These are phyloP conservation scores for Bombus turneri DNA, from an alignment of 1,140 invertebrate species.

Conservation along the genomic window DNA sequence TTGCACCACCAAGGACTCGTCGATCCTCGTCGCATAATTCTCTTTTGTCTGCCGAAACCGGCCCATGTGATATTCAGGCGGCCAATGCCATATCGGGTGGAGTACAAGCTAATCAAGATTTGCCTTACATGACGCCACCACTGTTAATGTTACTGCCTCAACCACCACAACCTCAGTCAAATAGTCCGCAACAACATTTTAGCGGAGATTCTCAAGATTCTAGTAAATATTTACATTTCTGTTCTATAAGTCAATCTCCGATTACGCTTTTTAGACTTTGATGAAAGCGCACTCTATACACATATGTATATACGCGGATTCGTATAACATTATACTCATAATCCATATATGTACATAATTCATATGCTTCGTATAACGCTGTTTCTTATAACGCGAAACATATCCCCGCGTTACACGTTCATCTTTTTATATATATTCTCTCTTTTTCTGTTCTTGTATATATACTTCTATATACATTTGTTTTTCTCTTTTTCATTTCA, in stretches of 20 bases:
- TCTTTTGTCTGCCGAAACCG: constrained; percentile 69
- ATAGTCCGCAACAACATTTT: constrained; percentile 85
- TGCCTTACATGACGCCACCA: constrained; percentile 95
- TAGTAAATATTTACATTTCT: constrained; percentile 82
- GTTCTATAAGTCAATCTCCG: not conserved
- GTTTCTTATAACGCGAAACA: too few relatives aligned
- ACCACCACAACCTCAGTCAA: constrained; percentile 73
- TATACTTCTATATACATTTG: not conserved
- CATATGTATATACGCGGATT: too few relatives aligned
- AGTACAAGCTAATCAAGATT: constrained; percentile 92
- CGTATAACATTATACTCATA: too few relatives aligned
- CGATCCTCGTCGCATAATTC: constrained; percentile 82
- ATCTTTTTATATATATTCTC: too few relatives aligned
- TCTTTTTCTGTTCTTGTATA: too few relatives aligned
- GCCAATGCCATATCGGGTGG: constrained; percentile 92
- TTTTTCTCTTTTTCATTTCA: not conserved
- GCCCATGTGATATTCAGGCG: constrained; percentile 85
- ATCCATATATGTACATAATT: too few relatives aligned
- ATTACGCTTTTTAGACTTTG: not conserved
- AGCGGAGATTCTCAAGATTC: constrained; percentile 94
- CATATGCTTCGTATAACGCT: too few relatives aligned
- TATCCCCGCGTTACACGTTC: too few relatives aligned
- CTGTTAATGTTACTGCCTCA: constrained; percentile 82
- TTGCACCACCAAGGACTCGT: constrained; percentile 81
- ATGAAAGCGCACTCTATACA: not conserved